Evolutionary conservation across 2,888 invertebrate species (phyloP), one percentile per base, ranked within the genome.

Genomic region (Tethea ocularis): DNA sequence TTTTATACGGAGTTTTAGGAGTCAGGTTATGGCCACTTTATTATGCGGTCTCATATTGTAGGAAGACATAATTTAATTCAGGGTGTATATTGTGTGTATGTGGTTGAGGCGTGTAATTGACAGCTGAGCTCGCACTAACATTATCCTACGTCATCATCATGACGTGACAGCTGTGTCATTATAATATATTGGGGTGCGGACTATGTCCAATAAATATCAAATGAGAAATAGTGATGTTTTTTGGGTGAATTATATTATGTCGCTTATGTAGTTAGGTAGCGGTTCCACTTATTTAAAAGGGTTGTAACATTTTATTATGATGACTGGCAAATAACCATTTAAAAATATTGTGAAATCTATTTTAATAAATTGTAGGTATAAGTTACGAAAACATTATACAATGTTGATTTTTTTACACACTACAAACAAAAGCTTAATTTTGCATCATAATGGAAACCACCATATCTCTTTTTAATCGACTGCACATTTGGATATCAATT

Each of bases 121-220:
- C 46, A 46, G 46, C 17, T 20, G 46, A 20, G 46, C 46, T 46
- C 46, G 46, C 46, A 17, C 46, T 20, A 20, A 46, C 46, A 46
- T 46, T 46, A 46, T 46, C 41, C 46, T 20, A 46, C 46, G 46
- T 46, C 46, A 46, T 46, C 41, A 20, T 2, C 46, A 10, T 46
- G 46, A 46, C 46, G 46, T 10, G 46, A 46, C 46, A 46, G 46
- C 46, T 46, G 20, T 46, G 46, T 46, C 46, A 46, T 46, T 46
- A 46, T 46, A 46, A 46, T 46, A 41, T 41, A 46, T 46, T 46
- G 46, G 46, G 46, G 46, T 20, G 20, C 8, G n/a, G 46, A 10
- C 20, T 46, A 8, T 20, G 46, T 46, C 46, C n/a, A 41, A 17
- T 17, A 20, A 46, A 46, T 46, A 2, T 10, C 17, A 46, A 46